These are phyloP conservation scores for Acrobeloides nanus DNA, from an alignment of 2,888 invertebrate genomes.

Conservation along the genomic window DNA sequence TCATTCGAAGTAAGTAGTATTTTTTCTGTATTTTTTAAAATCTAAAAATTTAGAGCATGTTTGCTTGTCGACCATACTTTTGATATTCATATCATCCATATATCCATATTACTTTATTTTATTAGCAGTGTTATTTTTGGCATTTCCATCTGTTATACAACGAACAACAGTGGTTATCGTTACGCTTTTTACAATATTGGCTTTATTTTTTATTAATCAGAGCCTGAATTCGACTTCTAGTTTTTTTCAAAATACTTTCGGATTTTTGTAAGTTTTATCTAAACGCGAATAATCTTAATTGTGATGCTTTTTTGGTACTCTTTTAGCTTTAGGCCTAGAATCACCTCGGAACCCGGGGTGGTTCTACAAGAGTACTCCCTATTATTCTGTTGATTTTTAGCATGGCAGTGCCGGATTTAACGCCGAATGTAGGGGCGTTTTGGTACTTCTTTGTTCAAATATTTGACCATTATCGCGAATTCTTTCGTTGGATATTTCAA, in stretches of 20 bases:
- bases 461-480: conserved; percentile 89
- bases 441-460: conserved; percentile 99
- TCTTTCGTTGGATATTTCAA: conserved; percentile 93
- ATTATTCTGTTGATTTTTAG: conserved; percentile 27
- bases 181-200: too few relatives aligned
- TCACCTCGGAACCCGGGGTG: too few relatives aligned
- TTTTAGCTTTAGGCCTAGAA: too few relatives aligned
- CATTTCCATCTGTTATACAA: too few relatives aligned
- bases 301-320: too few relatives aligned
- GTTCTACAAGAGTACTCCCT: too few relatives aligned
- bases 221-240: too few relatives aligned
- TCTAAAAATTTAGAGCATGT: not conserved
- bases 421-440: conserved; percentile 92
- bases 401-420: conserved; percentile 77
- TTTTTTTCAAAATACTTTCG: conserved; percentile 2
- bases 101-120: too few relatives aligned
- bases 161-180: too few relatives aligned
- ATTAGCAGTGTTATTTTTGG: too few relatives aligned
- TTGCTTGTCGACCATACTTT: not conserved
- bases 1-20: conserved; percentile 8
- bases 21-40: not conserved
- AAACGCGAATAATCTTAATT: not conserved
- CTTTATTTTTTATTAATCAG: too few relatives aligned
- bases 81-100: too few relatives aligned
- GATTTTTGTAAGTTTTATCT: conserved; percentile 28